phyloP scores from a whole-genome alignment of 1,140 invertebrate species.

The Sminthurinus signatus region DNA sequence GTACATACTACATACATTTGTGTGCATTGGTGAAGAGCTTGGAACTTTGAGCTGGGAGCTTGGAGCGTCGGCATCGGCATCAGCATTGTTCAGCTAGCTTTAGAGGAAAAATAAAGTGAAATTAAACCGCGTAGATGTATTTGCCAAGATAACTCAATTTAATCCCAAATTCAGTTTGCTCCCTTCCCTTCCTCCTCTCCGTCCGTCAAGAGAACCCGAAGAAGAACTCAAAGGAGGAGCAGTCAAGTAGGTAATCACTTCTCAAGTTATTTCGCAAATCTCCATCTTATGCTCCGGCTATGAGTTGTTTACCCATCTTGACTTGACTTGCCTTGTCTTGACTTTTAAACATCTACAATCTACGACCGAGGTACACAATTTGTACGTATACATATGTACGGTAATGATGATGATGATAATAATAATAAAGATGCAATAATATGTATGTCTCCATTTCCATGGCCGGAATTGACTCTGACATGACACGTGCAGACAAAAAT shows the following conservation, averaged over 20 bases:
- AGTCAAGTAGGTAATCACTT: slow-evolving; percentile 22
- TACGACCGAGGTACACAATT: too few species aligned
- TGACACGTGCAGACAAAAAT: too few species aligned
- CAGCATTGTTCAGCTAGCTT: slow-evolving; percentile 6
- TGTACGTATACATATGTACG: not conserved
- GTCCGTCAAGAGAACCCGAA: too few species aligned
- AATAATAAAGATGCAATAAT: too few species aligned
- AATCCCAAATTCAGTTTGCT: slow-evolving; percentile 19
- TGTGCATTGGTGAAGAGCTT: too few species aligned
- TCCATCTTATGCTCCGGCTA: not conserved
- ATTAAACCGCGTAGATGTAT: slow-evolving; percentile 6
- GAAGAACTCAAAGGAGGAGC: not conserved
- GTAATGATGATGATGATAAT: not conserved
- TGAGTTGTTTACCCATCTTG: too few species aligned
- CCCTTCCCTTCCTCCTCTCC: not conserved
- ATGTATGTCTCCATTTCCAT: too few species aligned
- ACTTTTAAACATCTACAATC: too few species aligned
- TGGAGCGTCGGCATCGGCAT: not conserved
- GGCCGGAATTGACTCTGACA: too few species aligned
- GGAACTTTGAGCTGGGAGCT: not conserved
- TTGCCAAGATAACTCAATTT: slow-evolving; percentile 17
- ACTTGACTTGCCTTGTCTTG: too few species aligned
- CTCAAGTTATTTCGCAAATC: slow-evolving; percentile 17
- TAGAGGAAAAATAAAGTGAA: slow-evolving; percentile 14
- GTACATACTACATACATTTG: too few species aligned